phyloP scores from a whole-genome alignment of 1,140 invertebrate species.

The Papilio xuthus region DNA sequence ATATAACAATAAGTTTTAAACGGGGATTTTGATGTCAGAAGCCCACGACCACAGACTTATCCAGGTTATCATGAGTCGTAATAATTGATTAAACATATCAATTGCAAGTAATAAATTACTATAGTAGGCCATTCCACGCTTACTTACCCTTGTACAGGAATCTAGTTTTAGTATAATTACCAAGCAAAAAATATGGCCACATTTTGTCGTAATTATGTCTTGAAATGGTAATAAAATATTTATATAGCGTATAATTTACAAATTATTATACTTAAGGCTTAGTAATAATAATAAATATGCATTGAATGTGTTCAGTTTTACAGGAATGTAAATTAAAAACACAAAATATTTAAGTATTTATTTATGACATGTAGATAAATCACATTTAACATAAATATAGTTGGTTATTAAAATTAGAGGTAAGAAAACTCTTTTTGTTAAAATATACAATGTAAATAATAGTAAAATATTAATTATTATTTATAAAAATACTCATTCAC shows the following conservation, averaged over 20 bases:
- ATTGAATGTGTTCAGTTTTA: neutral
- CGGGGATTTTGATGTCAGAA: too few species aligned
- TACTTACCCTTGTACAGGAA: neutral
- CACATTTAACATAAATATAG: neutral
- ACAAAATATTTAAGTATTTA: neutral
- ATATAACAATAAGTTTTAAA: too few species aligned
- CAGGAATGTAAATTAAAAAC: neutral
- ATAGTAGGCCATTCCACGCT: neutral
- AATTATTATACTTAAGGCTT: neutral
- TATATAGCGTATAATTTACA: neutral
- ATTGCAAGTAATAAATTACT: neutral
- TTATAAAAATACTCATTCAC: neutral
- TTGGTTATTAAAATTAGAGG: neutral
- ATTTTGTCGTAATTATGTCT: neutral
- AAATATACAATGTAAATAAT: constrained; percentile 4
- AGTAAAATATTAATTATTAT: neutral
- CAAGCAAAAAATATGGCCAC: neutral
- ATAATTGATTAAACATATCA: neutral
- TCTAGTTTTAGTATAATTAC: neutral
- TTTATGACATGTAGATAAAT: neutral
- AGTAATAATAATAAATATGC: neutral
- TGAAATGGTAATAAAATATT: neutral
- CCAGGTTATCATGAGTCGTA: neutral
- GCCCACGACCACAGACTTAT: too few species aligned
- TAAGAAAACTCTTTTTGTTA: neutral